Base-by-base conservation (phyloP, 2,888 invertebrate species). In the Eulithis prunata region DNA sequence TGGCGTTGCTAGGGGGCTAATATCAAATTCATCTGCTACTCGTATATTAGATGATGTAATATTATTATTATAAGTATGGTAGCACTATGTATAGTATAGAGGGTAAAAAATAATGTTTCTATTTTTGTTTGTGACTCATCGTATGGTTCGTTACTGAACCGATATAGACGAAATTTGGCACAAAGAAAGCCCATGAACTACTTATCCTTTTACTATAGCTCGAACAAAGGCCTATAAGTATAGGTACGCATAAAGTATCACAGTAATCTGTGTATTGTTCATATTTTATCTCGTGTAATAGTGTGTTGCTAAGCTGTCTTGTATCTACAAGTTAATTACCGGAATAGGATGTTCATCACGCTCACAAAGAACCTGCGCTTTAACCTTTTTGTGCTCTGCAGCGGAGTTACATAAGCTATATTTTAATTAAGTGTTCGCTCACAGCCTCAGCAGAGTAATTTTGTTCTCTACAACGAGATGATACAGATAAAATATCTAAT, bases 111-210 rank as follows among this genome's bases (percentile, higher is more conserved):
- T 47, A 14, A 47, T 47, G 13, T 14, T 47, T 6, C 41, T 28
- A 14, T 46, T 53, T 53, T 53, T 32, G 45, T 32, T 46, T 46
- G 52, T 64, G 49, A 60, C 51, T 64, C 64, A 60, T 52, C 51
- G 13, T 55, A 4, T 21, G 36, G n/a, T 52, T 51, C 51, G 54
- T 53, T 51, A 57, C 47, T 63, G 53, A 57, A 54, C 63, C 57
- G 47, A 57, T 67, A 67, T 64, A 67, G 60, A 64, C 54, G 10
- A 49, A 49, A 62, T 60, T 67, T 67, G 67, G 67, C 67, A 61
- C 51, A 64, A 64, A 67, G 62, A 67, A 63, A 64, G 63, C 60
- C 67, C 63, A 59, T 67, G 67, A 67, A 60, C 67, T 60, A 64
- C 45, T 57, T 67, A 60, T 64, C 67, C 49, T 53, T 56, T 67